A percentile compares a stretch with the other conserved stretches of the same genome.
phyloP scores from a whole-genome alignment of 2,888 invertebrate genomes.

The Xestoiulus laeticollis region DNA sequence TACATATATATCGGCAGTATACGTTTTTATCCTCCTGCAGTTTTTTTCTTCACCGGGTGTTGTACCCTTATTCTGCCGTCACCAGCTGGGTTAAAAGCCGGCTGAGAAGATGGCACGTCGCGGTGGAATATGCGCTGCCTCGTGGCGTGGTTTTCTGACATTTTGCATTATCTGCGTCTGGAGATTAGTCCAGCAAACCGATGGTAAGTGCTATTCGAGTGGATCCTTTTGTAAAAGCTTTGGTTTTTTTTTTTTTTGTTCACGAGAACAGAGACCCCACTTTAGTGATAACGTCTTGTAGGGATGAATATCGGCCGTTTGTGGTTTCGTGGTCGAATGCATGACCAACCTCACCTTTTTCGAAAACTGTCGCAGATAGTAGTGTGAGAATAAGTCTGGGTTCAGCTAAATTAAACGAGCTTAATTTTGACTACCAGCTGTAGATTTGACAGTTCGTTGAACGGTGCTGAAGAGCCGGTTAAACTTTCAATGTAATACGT shows the following conservation, averaged over 20 bases:
- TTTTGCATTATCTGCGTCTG: not conserved
- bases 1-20: no score
- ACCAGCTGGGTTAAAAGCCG: not conserved
- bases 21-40: no score
- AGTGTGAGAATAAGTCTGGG: not conserved
- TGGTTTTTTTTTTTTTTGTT: no score
- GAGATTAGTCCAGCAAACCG: constrained; percentile 7
- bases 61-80: not conserved
- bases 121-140: not conserved
- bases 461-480: not conserved
- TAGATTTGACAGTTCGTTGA: not conserved
- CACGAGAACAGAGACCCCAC: not conserved
- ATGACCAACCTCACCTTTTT: constrained; percentile 21
- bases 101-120: not conserved
- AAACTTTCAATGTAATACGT: not conserved
- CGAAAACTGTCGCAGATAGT: not conserved
- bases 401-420: not conserved
- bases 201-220: not conserved
- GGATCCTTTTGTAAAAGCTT: not conserved
- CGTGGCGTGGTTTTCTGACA: not conserved
- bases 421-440: not conserved
- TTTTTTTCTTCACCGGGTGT: not conserved
- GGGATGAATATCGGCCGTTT: not conserved
- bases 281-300: not conserved
- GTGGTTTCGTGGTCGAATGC: constrained; percentile 1